Percentiles rank a stretch among this genome's conserved stretches.
phyloP scores from a whole-genome alignment of 2,113 vertebrate species.

The Cricetomys ansorgei region DNA sequence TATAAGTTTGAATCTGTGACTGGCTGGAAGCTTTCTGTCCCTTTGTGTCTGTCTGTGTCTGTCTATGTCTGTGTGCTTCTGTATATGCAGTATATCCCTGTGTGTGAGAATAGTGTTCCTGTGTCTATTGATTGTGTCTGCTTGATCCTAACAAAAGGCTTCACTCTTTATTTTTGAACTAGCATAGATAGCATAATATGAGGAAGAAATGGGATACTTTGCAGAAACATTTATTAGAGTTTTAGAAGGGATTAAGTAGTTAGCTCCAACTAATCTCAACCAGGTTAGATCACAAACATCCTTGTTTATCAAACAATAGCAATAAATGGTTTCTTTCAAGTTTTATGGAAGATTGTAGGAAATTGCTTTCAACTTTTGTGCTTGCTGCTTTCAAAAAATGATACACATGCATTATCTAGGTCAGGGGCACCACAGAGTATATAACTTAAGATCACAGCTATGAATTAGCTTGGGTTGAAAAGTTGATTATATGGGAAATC shows the following conservation, averaged over 20 bases:
- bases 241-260: background rate
- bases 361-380: background rate
- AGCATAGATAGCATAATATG: background rate
- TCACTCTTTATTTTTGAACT: background rate
- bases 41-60: background rate
- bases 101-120: background rate
- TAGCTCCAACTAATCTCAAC: background rate
- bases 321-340: background rate
- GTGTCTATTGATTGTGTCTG: background rate
- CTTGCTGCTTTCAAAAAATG: background rate
- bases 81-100: background rate
- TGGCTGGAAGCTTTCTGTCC: background rate
- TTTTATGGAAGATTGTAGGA: background rate
- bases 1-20: background rate
- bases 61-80: background rate
- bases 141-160: background rate
- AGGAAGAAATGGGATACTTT: background rate
- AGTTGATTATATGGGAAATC: background rate
- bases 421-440: background rate
- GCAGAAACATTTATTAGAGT: background rate
- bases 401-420: background rate
- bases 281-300: background rate
- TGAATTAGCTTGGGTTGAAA: background rate
- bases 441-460: too few species aligned
- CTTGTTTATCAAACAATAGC: background rate